Base-by-base conservation (phyloP, 2,888 invertebrate species). In the Elegia similella region DNA sequence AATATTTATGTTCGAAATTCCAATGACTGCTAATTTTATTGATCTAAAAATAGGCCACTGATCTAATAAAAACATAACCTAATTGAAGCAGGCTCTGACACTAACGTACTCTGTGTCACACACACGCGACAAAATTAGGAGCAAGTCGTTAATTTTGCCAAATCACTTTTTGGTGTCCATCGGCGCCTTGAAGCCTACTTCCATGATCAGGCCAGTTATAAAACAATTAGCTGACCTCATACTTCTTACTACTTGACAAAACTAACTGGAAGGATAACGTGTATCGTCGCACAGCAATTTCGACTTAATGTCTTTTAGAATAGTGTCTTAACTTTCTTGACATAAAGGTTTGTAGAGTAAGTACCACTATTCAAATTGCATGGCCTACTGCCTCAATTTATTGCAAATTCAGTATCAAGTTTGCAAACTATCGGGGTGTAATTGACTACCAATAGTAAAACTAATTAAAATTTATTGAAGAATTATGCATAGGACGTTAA, bases 101-200 rank as follows among this genome's bases (percentile, higher is more conserved):
- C 63, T 55, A 15, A 56, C 62, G 56, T 52, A 55, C 53, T 69
- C 70, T 73, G 62, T 73, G 62, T 64, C 52, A 53, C 64, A 66
- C 1, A 80, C 78, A 78, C 77, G 66, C 61, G 57, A 59, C 67
- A 73, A 75, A 78, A 81, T 23, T 79, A 70, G 75, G 76, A 61
- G 63, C 61, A 48, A 68, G 72, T 72, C 78, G 73, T 83, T 79
- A 82, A 82, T 80, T 84, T 75, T 69, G 75, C 76, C 67, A 82
- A 83, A 84, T 82, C 75, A 82, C 78, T 78, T 73, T 82, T 80
- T 73, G 68, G 76, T 75, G 77, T 78, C 70, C 68, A 58, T 64
- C 65, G 62, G 73, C 79, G 75, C 80, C 77, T 72, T 70, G 64
- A 60, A 60, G 64, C 57, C 59, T 55, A 58, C 64, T 23, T 29